Evolutionary conservation across 2,888 invertebrate genomes (phyloP), one percentile per base, ranked within the genome.

Genomic region (Anoplius nigerrimus): DNA sequence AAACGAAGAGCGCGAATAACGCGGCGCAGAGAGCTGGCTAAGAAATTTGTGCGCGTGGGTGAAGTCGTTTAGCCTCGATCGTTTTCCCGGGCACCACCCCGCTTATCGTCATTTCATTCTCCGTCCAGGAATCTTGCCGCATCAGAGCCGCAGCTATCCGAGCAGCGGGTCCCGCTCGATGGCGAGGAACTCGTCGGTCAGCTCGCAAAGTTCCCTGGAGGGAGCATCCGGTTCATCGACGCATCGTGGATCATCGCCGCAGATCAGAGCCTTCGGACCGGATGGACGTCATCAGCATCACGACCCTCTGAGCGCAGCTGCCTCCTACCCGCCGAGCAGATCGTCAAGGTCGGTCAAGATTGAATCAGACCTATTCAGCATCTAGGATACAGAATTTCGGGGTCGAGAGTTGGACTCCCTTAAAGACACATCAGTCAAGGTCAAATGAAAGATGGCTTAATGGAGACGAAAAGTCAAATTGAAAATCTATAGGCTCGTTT

Each of bases 121-220:
- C 34, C 34, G 8, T 62, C 42, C 57, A 77, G 81, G 73, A 22
- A 76, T 74, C 8, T 54, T 82, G 34, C 80, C 80, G 8, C 95
- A 95, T 76, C 95, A 95, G 89, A 92, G 92, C 64, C 91, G 91
- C 78, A 92, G 92, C 67, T 92, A 92, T 84, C 92, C 93, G 57
- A 87, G 89, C 59, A 86, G 87, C 15, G 76, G 80, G 72, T 80
- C 65, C 54, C 45, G 71, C 56, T 53, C 67, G 16, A 27, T 95
- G 22, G 93, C 93, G 74, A 91, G 95, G 71, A 95, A 95, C 0
- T 94, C 95, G 27, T 95, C 95, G 34, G 93, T 95, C 78, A 95
- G 95, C 15, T 95, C 95, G 65, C 95, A 95, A 88, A 94, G 95
- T 89, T 95, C 95, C 85, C 90, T 95, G 72, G 95, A 95, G 84